Evolutionary conservation across 2,888 invertebrate species (phyloP).

Genomic region (Cordylochernes scorpioides): DNA sequence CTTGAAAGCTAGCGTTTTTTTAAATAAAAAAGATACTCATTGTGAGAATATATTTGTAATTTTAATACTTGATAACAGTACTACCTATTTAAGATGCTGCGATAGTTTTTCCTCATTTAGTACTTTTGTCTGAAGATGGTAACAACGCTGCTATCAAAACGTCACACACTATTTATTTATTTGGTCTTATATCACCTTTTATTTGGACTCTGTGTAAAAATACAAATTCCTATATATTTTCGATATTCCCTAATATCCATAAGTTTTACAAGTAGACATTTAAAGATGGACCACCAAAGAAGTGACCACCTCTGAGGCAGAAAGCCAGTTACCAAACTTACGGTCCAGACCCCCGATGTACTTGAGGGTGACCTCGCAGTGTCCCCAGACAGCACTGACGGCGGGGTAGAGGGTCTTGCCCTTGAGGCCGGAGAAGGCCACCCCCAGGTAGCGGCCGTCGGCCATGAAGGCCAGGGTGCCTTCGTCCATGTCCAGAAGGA

Average conservation of each 20-base stretch:
- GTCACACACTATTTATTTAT: too few relatives aligned
- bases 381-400: constrained; percentile 97
- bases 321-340: constrained; percentile 31
- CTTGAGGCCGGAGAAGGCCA: constrained; percentile 86
- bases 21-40: too few relatives aligned
- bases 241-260: background rate
- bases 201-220: too few relatives aligned
- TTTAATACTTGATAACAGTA: too few relatives aligned
- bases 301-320: background rate
- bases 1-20: too few relatives aligned
- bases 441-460: constrained; percentile 34
- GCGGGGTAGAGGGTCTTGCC: constrained; percentile 92
- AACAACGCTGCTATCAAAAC: too few relatives aligned
- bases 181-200: too few relatives aligned
- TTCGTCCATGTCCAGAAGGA: constrained; percentile 97
- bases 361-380: constrained; percentile 96
- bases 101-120: too few relatives aligned
- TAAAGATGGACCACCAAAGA: background rate
- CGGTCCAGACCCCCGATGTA: constrained; percentile 95
- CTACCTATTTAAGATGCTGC: too few relatives aligned
- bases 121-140: too few relatives aligned
- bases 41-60: too few relatives aligned
- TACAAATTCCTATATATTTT: too few relatives aligned
- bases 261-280: background rate
- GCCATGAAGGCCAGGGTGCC: constrained; percentile 95